Evolutionary conservation across 2,113 vertebrate species (phyloP), one percentile per base, ranked within the genome.

Genomic region (Neogale vison): DNA sequence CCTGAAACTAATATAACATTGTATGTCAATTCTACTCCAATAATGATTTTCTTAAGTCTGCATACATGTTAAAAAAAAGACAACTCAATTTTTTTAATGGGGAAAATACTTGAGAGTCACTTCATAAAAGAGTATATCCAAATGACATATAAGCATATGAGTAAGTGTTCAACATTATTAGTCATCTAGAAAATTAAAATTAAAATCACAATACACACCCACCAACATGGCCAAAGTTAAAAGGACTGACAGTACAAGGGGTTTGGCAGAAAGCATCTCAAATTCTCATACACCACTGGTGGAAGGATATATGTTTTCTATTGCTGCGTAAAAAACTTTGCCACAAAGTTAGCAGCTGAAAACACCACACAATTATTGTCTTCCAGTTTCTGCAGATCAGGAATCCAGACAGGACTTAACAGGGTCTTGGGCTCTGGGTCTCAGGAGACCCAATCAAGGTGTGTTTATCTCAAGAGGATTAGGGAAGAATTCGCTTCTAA

Each of bases 391-490:
- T 89, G 26, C 34, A 76, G 57, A 8, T 52, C 26, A 93, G 39
- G 34, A 65, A 18, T 76, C 65, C 39, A 36, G 63, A 23, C 36
- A 69, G 47, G 55, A 65, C 63, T 81, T 93, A 71, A 52, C 39
- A 52, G 71, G 36, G 69, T 72, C 63, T 31, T 69, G 24, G 47
- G 21, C 47, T 69, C 63, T 81, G 42, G 20, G 72, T 81, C 36
- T 77, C n/a, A 93, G 9, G 52, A 91, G 21, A 50, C 34, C 12
- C 42, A 88, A 34, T 94, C 67, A 55, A 91, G 15, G 42, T 94
- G 36, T 91, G 92, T 92, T 89, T 94, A 93, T 97, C 88, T 93
- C 11, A 24, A 81, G 79, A 79, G 4, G 18, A 69, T 42, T 94
- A 29, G 63, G 42, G 36, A 89, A 85, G 21, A 81, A 76, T 85